Conservation (phyloP, 2,797 vertebrate species). For the Phylloscopus collybita region DNA sequence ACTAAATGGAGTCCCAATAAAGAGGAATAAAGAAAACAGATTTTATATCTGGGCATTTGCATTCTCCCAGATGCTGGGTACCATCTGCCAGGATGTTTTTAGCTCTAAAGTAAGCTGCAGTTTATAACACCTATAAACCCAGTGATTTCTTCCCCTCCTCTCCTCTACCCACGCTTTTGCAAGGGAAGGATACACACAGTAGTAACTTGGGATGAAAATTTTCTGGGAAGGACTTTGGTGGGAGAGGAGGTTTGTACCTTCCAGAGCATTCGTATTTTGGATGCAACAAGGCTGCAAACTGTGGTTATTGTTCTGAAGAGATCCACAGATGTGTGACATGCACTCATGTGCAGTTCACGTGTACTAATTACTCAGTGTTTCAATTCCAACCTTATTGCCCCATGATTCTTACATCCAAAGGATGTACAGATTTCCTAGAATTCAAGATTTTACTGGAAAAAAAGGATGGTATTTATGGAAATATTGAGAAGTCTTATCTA, state of each 20-base stretch:
- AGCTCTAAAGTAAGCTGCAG: background rate
- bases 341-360: background rate
- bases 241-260: background rate
- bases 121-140: background rate
- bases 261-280: background rate
- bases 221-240: background rate
- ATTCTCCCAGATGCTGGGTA: slow-evolving; percentile 39
- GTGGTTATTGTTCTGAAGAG: background rate
- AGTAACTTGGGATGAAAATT: background rate
- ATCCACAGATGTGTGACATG: background rate
- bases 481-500: background rate
- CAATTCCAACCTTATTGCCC: background rate
- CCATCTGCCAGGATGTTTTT: slow-evolving; percentile 42
- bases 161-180: background rate
- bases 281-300: background rate
- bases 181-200: background rate
- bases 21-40: slow-evolving; percentile 32
- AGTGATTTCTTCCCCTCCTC: background rate
- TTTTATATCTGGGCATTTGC: slow-evolving; percentile 28
- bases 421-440: background rate
- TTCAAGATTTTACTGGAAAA: background rate
- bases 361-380: background rate
- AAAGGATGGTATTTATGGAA: background rate
- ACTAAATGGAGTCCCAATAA: background rate
- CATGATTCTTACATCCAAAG: background rate